phyloP scores from a whole-genome alignment of 2,797 vertebrate genomes.

The Cheracebus regulus region DNA sequence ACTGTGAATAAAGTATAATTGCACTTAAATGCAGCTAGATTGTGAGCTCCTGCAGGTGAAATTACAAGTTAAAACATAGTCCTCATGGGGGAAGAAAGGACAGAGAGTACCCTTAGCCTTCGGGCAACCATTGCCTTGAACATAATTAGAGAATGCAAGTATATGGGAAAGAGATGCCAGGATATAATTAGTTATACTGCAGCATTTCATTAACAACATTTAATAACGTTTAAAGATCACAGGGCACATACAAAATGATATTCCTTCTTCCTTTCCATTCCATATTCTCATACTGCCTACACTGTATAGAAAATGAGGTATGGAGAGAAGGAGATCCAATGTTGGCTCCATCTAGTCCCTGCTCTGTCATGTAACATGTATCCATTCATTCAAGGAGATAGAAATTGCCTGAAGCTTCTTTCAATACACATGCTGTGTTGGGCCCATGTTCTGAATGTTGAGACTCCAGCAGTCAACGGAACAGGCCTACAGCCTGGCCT shows the following conservation, averaged over 20 bases:
- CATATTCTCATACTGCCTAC: accelerated
- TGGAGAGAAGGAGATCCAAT: too few species aligned
- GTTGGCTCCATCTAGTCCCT: accelerated
- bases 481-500: background rate
- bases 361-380: accelerated
- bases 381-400: accelerated
- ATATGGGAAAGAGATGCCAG: background rate
- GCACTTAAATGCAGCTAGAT: background rate
- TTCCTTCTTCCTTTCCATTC: background rate
- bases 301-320: accelerated
- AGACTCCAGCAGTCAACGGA: accelerated
- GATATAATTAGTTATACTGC: background rate
- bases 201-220: background rate
- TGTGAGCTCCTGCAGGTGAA: background rate
- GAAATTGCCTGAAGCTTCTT: accelerated
- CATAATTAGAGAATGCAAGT: background rate
- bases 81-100: background rate
- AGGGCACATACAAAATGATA: background rate
- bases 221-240: background rate
- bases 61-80: accelerated
- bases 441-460: too few species aligned
- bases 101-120: background rate
- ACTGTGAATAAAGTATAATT: background rate
- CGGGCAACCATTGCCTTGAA: background rate
- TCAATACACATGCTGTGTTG: accelerated